Conservation (phyloP, 2,888 invertebrate genomes). For the Anoplius nigerrimus region DNA sequence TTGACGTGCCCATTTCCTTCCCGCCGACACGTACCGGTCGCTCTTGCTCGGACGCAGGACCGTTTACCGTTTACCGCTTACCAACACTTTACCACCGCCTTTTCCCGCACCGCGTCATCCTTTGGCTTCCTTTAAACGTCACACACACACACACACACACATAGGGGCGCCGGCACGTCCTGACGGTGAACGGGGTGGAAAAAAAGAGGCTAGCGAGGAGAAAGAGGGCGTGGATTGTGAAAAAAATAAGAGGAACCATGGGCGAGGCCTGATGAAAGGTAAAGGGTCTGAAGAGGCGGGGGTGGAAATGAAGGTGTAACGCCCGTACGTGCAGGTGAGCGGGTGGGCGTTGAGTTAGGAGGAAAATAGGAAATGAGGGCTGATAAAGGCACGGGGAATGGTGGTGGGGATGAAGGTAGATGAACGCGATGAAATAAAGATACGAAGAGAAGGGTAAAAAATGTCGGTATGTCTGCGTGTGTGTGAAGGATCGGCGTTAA, state of each 20-base stretch:
- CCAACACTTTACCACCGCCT: background rate
- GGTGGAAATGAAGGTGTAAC: background rate
- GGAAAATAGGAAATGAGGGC: no score
- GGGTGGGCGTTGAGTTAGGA: no score
- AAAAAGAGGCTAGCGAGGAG: constrained; percentile 14
- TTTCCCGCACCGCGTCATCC: no score
- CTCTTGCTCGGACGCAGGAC: constrained; percentile 3
- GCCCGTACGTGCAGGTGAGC: no score
- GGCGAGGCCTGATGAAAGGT: constrained; percentile 1
- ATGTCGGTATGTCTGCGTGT: no score
- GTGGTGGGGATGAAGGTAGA: no score
- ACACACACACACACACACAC: background rate
- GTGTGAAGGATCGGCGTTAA: no score
- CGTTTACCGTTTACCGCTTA: background rate
- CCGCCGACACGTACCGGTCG: constrained; percentile 24
- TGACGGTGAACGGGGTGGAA: constrained; percentile 15
- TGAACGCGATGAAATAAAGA: no score
- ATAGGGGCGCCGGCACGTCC: constrained; percentile 27
- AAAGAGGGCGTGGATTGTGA: background rate
- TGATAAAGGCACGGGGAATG: no score
- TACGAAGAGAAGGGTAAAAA: no score
- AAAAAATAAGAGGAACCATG: background rate
- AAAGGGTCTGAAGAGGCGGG: background rate
- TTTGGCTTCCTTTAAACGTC: no score
- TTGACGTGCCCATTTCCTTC: constrained; percentile 67